Evolutionary conservation across 2,888 invertebrate genomes (phyloP), one percentile per base, ranked within the genome.

Genomic region (Resseliella maxima): DNA sequence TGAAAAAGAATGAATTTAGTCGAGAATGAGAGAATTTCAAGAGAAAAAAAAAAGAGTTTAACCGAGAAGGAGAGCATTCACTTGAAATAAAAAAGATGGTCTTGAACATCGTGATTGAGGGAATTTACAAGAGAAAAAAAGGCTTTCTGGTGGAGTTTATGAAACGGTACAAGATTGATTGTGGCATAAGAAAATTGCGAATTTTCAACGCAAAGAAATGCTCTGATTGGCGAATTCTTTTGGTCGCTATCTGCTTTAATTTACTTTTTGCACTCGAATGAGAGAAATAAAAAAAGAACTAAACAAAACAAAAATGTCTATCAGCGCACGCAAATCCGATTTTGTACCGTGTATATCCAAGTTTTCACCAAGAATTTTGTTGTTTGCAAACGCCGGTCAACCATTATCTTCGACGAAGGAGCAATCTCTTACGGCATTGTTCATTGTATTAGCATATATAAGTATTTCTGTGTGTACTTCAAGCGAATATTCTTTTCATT

Each of bases 311-410:
- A 81, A 81, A 83, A 8, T 2, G 31, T 38, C 36, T 83, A 83
- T 83, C 83, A 83, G 12, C 38, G 31, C 83, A 83, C 83, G 83
- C 83, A 83, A 83, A 83, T 83, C 83, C 38, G 83, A 83, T 83
- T 38, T 50, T 36, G 81, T 36, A 18, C 35, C 15, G 18, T 36
- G 15, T 36, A 27, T 27, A 27, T 21, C 0, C 15, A 72, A 59
- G 5, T 24, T 2, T 72, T 72, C 31, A 18, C 72, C 72, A 31
- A 15, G 31, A 31, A 72, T 31, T 5, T 21, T 10, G 72, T 27
- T 72, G 27, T 83, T 21, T 83, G n/a, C n/a, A 38, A 83, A 83
- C 38, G 38, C 83, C 83, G 83, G 83, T n/a, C 83, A 83, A 83
- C 83, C 38, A 38, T 83, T 83, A 38, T 72, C 72, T 72, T 15